phyloP scores from a whole-genome alignment of 2,113 vertebrate genomes.

The Mobula birostris region DNA sequence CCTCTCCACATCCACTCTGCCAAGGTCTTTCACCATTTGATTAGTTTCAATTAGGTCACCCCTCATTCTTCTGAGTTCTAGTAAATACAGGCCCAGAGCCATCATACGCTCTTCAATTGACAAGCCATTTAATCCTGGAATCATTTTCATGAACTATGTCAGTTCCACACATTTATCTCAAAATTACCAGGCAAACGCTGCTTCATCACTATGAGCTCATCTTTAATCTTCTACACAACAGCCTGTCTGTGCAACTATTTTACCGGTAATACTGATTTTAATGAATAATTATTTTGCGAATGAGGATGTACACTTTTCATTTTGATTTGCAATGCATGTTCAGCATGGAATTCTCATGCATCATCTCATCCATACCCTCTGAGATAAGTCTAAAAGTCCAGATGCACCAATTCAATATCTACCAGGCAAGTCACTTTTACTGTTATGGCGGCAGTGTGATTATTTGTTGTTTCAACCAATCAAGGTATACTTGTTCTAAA shows the following conservation, averaged over 20 bases:
- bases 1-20: too few relatives aligned
- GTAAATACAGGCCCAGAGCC: too few relatives aligned
- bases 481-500: not conserved
- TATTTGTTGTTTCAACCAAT: not conserved
- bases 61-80: too few relatives aligned
- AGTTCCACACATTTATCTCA: not conserved
- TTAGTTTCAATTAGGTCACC: too few relatives aligned
- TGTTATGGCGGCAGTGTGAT: not conserved
- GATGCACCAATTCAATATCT: not conserved
- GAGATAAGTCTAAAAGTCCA: too few relatives aligned
- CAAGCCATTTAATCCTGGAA: too few relatives aligned
- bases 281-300: not conserved
- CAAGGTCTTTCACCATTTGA: too few relatives aligned
- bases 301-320: not conserved
- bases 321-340: not conserved
- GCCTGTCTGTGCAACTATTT: not conserved
- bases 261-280: not conserved
- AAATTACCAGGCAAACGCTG: not conserved
- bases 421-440: not conserved
- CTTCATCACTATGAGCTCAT: not conserved
- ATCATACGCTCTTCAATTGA: too few relatives aligned
- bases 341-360: not conserved
- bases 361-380: not conserved
- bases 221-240: not conserved
- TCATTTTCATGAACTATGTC: not conserved